Evolutionary conservation across 2,113 vertebrate species (phyloP), one percentile per base, ranked within the genome.

Genomic region (Propithecus coquereli): DNA sequence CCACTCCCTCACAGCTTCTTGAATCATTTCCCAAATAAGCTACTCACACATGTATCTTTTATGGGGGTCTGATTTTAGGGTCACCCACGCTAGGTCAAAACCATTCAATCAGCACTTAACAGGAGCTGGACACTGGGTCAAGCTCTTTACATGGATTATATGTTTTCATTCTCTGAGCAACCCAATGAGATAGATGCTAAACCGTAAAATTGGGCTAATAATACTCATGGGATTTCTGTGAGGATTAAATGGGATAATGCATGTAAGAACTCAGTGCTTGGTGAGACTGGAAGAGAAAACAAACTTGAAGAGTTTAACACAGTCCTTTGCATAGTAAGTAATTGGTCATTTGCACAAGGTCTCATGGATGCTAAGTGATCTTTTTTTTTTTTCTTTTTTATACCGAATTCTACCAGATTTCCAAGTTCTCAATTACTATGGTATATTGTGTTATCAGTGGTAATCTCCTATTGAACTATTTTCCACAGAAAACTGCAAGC

Each of bases 141-240:
- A 97, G 77, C 70, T 87, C 84, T 96, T 92, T 88, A 34, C 50
- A 57, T 43, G 23, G 40, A 90, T 94, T 95, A 91, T 79, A 77
- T 57, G 5, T 89, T 95, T 93, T 94, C 82, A 94, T 95, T 96
- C 14, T 95, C 77, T 90, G 81, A 91, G 45, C n/a, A 90, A 89
- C 87, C n/a, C 30, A 79, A 77, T 93, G 81, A 95, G 79, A 89
- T 63, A 77, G 40, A 65, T 77, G 37, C 65, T 96, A 97, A 94
- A 95, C 84, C 59, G 77, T 81, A 54, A 90, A 90, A 84, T 18
- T 94, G 61, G 73, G 61, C 16, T 79, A 85, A 94, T 77, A 79
- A 52, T 85, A 93, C 20, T 86, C 52, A 95, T 6, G 85, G 85
- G 71, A 94, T 81, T 96, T 32, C 80, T 84, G 10, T 82, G 50